Conservation (phyloP, 2,797 vertebrate genomes). For the Trichosurus vulpecula region DNA sequence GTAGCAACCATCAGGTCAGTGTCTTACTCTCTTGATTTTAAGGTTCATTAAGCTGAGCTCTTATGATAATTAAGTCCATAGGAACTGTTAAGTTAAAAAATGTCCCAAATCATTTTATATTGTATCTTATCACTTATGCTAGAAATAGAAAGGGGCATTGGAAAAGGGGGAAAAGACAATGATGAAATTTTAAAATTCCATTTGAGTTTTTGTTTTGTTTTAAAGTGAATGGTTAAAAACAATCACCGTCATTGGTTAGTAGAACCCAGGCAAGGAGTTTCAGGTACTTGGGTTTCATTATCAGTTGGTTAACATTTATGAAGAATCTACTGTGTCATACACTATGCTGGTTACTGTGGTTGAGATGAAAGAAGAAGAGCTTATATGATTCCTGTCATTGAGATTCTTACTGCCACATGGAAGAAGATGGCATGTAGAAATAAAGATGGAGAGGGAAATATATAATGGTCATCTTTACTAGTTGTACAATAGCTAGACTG, state of each 20-base stretch:
- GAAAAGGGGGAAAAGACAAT: background rate
- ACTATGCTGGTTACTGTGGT: background rate
- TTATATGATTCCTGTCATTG: background rate
- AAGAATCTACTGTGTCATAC: background rate
- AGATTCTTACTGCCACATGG: background rate
- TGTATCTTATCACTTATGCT: background rate
- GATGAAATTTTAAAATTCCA: background rate
- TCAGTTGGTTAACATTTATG: background rate
- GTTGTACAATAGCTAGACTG: background rate
- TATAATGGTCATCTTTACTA: background rate
- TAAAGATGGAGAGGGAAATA: background rate
- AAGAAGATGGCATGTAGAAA: background rate
- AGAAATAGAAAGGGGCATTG: background rate
- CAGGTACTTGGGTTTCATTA: constrained; percentile 1
- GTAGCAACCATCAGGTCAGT: background rate
- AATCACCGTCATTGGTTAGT: background rate
- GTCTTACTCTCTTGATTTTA: constrained; percentile 56
- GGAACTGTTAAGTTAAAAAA: constrained; percentile 49
- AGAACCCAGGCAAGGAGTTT: constrained; percentile 18
- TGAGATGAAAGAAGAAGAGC: background rate
- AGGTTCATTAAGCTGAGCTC: constrained; percentile 59
- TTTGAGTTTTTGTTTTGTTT: background rate
- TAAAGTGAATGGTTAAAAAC: background rate
- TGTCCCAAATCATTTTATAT: constrained; percentile 35
- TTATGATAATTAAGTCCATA: constrained; percentile 44